Percentiles rank a stretch among this genome's conserved stretches.
These are phyloP conservation scores for Macropus fuliginosus DNA, from an alignment of 2,797 vertebrate genomes.

Conservation along the genomic window DNA sequence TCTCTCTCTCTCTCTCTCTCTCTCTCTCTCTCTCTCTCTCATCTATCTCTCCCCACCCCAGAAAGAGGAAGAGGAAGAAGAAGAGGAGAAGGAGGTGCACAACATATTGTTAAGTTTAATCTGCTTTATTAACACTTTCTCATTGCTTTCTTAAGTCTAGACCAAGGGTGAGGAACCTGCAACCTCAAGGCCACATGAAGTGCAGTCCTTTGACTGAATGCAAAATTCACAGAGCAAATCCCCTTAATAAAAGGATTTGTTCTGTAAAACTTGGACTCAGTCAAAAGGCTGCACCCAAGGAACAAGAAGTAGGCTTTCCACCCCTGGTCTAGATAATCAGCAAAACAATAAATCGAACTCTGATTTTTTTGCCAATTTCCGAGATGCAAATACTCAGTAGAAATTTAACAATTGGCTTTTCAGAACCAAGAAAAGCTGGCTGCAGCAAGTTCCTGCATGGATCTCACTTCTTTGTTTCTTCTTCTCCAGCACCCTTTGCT, in stretches of 20 bases:
- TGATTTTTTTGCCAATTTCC: not conserved
- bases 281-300: no score
- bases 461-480: not conserved
- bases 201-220: no score
- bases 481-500: not conserved
- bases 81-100: not conserved
- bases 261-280: no score
- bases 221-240: no score
- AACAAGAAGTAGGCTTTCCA: no score
- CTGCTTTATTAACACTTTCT: not conserved
- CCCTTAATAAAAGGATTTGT: no score
- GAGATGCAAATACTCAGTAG: not conserved
- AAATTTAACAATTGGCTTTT: not conserved
- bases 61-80: no score
- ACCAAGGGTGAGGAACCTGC: no score
- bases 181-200: no score
- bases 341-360: not conserved
- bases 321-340: not conserved
- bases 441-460: not conserved
- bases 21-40: no score
- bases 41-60: no score
- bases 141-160: not conserved
- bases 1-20: no score
- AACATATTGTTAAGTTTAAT: not conserved
- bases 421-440: not conserved